Conservation (phyloP, 2,797 vertebrate genomes). For the Micromesistius poutassou region DNA sequence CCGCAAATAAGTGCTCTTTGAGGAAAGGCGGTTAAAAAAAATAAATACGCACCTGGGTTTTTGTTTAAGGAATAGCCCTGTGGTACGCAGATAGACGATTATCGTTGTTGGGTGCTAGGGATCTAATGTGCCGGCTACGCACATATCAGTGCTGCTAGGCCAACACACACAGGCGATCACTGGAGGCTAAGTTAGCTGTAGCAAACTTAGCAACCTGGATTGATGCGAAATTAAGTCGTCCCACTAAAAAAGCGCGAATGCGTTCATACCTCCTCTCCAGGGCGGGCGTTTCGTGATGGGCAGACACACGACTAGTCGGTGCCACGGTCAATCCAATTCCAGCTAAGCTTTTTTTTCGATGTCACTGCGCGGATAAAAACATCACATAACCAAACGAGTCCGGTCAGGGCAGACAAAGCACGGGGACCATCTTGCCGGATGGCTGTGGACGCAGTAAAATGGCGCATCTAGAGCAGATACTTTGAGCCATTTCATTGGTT, state of each 20-base stretch:
- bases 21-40: neutral
- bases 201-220: conserved; percentile 34
- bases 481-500: neutral
- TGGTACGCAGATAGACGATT: too few relatives aligned
- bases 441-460: conserved; percentile 79
- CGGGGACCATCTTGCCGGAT: conserved; percentile 83
- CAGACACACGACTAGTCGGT: conserved; percentile 19
- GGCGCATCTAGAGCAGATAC: conserved; percentile 62
- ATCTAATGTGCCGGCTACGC: conserved; percentile 55
- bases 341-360: conserved; percentile 14
- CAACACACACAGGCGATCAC: conserved; percentile 17
- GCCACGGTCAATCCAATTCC: neutral
- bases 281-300: conserved; percentile 75
- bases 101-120: neutral
- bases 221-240: conserved; percentile 44
- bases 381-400: conserved; percentile 55
- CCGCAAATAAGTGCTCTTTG: neutral
- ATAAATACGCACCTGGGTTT: neutral
- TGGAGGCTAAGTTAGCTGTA: conserved; percentile 51
- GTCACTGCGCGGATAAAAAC: conserved; percentile 22
- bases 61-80: neutral
- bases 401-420: conserved; percentile 77
- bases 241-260: conserved; percentile 41
- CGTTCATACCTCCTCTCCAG: conserved; percentile 76
- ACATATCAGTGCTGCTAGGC: conserved; percentile 28